phyloP scores from a whole-genome alignment of 2,797 vertebrate species.

The Trematomus bernacchii region DNA sequence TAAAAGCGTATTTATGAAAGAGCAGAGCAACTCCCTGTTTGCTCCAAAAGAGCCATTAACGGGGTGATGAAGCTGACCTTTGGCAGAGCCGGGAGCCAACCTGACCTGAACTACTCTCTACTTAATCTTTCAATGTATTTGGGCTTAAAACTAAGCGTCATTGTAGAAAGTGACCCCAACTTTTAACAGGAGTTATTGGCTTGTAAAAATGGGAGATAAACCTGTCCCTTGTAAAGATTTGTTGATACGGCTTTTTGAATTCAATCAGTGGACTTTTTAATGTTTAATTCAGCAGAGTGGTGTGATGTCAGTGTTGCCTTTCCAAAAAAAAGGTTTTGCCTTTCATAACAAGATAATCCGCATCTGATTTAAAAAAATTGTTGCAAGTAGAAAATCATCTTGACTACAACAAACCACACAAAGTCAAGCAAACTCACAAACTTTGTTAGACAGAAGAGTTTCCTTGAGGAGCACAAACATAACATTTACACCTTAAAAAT shows the following conservation, averaged over 20 bases:
- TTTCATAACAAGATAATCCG: conserved; percentile 3
- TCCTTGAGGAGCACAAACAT: not conserved
- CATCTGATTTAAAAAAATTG: not conserved
- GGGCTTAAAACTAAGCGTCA: not conserved
- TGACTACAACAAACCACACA: not conserved
- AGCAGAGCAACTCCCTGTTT: not conserved
- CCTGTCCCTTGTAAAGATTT: not conserved
- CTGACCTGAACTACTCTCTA: conserved; percentile 4
- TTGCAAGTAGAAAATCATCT: not conserved
- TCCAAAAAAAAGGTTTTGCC: not conserved
- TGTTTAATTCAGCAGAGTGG: not conserved
- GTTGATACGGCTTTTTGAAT: not conserved
- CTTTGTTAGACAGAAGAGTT: not conserved
- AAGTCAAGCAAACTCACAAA: no score
- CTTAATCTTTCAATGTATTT: not conserved
- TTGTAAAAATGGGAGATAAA: not conserved
- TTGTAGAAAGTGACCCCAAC: not conserved
- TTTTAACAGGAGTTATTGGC: not conserved
- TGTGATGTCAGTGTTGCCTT: not conserved
- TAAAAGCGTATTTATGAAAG: not conserved
- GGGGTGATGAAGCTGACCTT: not conserved
- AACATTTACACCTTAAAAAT: not conserved
- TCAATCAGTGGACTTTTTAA: not conserved
- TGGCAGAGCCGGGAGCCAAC: not conserved
- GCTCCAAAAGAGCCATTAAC: conserved; percentile 6